Evolutionary conservation across 2,888 invertebrate genomes (phyloP), one percentile per base, ranked within the genome.

Genomic region (Phalera bucephala): DNA sequence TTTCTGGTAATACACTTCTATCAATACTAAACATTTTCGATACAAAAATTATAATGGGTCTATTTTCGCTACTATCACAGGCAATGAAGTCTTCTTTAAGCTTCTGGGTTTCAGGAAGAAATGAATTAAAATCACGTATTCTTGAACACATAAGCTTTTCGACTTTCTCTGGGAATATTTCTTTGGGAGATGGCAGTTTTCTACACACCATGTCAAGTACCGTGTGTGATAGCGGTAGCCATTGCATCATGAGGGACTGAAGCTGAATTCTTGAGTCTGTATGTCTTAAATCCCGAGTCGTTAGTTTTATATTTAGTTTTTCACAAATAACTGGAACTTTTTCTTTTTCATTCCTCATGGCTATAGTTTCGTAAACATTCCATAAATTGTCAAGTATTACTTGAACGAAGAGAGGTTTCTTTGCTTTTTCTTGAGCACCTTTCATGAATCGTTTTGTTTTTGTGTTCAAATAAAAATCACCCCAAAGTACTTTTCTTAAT

Each of bases 11-110:
- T 41, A 90, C 83, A 52, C 91, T 93, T 44, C 91, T 92, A 65
- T 96, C 95, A 14, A 95, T 92, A 33, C 95, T 93, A 81, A 96
- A 94, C 97, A 99, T 97, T 91, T 98, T 97, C 0, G 97, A 97
- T 59, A 96, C 92, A 90, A 92, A 96, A 48, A 93, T 93, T 77
- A 94, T 94, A 33, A 94, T 84, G 21, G 95, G 94, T 51, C 91
- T 92, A 50, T 92, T 83, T 1, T 90, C 80, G 45, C 90, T 86
- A 40, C 92, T 91, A 77, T 92, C 92, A 86, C 95, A 97, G 40
- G 90, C 91, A 58, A 92, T 72, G 66, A 94, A 94, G 68, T 93
- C 94, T 49, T 92, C 79, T 84, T 93, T 95, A 2, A 96, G 90
- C 42, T 87, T 83, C 77, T 93, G 92, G 1, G 96, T 96, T 71